These are phyloP conservation scores for Scrobipalpa atriplicella DNA, from an alignment of 2,888 invertebrate genomes.

Conservation along the genomic window DNA sequence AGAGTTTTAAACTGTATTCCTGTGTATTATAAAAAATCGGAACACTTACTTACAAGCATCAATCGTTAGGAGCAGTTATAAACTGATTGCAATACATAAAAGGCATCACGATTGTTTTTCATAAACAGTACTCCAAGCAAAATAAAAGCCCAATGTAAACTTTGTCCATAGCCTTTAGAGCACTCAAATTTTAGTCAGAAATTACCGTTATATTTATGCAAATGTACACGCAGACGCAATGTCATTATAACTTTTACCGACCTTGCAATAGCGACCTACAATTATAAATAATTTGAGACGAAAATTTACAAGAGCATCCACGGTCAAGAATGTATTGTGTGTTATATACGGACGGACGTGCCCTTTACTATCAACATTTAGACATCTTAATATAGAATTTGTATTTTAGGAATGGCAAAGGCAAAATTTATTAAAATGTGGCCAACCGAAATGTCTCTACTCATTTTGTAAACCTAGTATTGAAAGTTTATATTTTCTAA, in stretches of 20 bases:
- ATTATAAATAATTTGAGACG: constrained; percentile 6
- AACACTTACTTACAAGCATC: no score
- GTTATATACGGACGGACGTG: not conserved
- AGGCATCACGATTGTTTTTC: no score
- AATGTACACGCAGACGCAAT: not conserved
- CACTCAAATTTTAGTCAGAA: not conserved
- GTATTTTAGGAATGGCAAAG: not conserved
- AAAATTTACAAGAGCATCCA: not conserved
- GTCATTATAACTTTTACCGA: constrained; percentile 17
- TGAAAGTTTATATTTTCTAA: no score
- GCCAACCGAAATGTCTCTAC: not conserved
- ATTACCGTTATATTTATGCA: not conserved
- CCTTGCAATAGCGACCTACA: constrained; percentile 14
- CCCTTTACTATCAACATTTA: constrained; percentile 7
- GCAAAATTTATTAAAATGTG: not conserved
- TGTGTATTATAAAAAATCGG: no score
- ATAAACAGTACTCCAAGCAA: no score
- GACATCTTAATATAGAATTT: constrained; percentile 11
- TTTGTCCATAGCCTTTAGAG: constrained; percentile 7
- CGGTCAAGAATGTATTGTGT: constrained; percentile 10
- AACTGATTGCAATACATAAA: no score
- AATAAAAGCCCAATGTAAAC: no score
- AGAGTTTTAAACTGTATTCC: no score
- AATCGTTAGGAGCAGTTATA: no score
- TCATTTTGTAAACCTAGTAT: no score